Evolutionary conservation across 2,797 vertebrate species (phyloP), one percentile per base, ranked within the genome.

Genomic region (Coccyzus lansbergi): DNA sequence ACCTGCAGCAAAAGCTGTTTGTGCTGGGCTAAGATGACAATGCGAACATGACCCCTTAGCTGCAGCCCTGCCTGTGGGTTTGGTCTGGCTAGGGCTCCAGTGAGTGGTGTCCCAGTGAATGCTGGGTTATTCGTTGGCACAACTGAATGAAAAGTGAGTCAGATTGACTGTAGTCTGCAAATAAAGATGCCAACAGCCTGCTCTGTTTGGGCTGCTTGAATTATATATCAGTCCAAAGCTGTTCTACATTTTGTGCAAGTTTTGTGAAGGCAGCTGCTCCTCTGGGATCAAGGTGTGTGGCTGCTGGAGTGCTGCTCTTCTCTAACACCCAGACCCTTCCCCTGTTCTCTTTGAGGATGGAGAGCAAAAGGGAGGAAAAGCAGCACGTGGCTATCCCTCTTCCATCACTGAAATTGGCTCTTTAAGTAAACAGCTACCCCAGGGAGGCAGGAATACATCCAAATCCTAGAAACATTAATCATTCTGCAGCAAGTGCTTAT

Each of bases 391-490:
- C 6, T 86, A 31, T 52, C 56, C 63, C 60, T 81, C 26, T 34
- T 90, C 46, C 46, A 26, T 26, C 56, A n/a, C 49, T 42, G 52
- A 93, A 86, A 87, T 22, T 22, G 46, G 69, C 48, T 74, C 67
- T 70, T 74, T 51, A 67, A 67, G 33, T 14, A 88, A 59, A 80
- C 31, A 79, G 63, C 49, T 68, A 18, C 62, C 74, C 51, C 70
- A 83, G 63, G 65, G 86, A 87, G 74, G 46, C 56, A 80, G 83
- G 75, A 92, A 88, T 56, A 79, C 6, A 0, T 49, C 68, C 86
- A 80, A 29, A 79, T 60, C 74, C 74, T 85, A 88, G 81, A 67
- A 86, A 84, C 1, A 3, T 28, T 77, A 74, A 82, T 86, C 78
- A 31, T 33, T 51, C 83, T 52, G 78, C 60, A 87, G 76, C 18